These are phyloP conservation scores for Acholoe squamosa DNA, from an alignment of 2,888 invertebrate species.

Conservation along the genomic window DNA sequence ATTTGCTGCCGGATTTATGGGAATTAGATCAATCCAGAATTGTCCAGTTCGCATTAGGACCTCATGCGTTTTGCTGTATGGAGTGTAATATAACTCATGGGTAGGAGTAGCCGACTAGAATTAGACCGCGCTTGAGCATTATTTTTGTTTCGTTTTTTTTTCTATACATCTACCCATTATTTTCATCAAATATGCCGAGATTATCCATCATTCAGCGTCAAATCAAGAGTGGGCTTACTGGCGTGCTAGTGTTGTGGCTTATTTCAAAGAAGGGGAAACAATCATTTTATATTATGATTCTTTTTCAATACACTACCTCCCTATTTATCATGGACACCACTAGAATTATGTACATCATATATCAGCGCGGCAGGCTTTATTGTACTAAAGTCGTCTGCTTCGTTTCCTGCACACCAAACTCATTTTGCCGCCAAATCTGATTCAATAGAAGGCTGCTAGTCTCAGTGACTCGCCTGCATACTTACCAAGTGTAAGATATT, in stretches of 20 bases:
- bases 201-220: not conserved
- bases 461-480: not conserved
- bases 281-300: not conserved
- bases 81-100: constrained; percentile 3
- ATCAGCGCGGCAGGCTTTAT: not conserved
- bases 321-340: not conserved
- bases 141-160: not conserved
- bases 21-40: constrained; percentile 17
- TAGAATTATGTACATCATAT: constrained; percentile 9
- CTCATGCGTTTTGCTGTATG: not conserved
- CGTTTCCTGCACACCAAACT: not conserved
- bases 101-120: not conserved
- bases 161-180: not conserved
- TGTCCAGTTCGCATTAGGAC: not conserved
- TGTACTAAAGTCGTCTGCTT: constrained; percentile 21
- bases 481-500: not conserved
- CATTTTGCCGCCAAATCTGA: constrained; percentile 31
- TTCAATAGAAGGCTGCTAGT: not conserved
- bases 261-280: constrained; percentile 37
- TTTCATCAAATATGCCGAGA: not conserved
- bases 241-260: not conserved
- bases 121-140: not conserved
- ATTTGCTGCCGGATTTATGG: not conserved
- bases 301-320: constrained; percentile 8
- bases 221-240: not conserved